Conservation (phyloP, 2,113 vertebrate species). For the Accipiter cooperii region DNA sequence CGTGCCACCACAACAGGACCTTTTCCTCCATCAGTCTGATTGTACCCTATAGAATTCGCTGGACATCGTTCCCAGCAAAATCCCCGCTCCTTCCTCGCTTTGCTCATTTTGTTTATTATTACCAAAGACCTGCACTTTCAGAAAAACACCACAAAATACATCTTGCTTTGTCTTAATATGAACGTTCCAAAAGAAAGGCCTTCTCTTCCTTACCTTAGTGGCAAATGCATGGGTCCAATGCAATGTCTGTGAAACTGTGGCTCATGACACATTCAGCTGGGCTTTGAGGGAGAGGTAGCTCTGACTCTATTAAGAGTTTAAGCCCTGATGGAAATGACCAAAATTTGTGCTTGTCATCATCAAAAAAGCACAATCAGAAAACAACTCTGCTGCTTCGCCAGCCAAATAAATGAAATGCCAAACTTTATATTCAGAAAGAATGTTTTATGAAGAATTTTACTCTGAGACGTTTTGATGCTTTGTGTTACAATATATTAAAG, state of each 20-base stretch:
- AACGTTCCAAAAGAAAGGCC: neutral
- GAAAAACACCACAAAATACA: constrained; percentile 47
- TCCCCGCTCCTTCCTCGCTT: neutral
- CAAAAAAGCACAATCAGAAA: neutral
- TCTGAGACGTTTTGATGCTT: constrained; percentile 7
- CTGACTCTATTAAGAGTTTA: neutral
- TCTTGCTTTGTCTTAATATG: constrained; percentile 22
- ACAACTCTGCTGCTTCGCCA: neutral
- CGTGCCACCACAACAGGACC: neutral
- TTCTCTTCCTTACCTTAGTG: neutral
- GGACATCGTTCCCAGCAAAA: neutral
- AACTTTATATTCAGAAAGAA: constrained; percentile 35
- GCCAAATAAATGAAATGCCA: neutral
- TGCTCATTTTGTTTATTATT: constrained; percentile 46
- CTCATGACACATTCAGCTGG: neutral
- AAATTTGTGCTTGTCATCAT: neutral
- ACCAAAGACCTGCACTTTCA: constrained; percentile 83
- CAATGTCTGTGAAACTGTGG: neutral
- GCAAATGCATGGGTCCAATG: neutral
- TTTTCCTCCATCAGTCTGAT: constrained; percentile 48
- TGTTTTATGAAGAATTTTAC: constrained; percentile 42
- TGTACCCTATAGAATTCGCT: neutral
- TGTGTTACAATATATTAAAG: constrained; percentile 48
- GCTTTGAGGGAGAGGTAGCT: neutral
- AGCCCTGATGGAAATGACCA: constrained; percentile 7